phyloP scores from a whole-genome alignment of 1,140 invertebrate species.

The Chironomus tepperi region DNA sequence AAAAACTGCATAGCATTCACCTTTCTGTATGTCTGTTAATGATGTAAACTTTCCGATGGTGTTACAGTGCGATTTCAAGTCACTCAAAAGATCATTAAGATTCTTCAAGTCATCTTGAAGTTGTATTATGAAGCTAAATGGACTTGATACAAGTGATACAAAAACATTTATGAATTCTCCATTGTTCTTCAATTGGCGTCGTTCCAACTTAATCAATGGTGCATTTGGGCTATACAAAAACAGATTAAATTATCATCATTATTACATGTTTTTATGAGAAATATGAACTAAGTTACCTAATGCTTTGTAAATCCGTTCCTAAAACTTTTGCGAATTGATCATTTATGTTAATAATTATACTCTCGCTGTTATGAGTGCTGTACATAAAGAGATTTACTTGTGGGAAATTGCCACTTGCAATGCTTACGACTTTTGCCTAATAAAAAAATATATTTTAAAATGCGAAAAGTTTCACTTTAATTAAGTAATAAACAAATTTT shows the following conservation, averaged over 20 bases:
- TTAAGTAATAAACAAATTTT: not conserved
- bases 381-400: not conserved
- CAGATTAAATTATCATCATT: not conserved
- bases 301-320: not conserved
- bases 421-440: not conserved
- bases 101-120: not conserved
- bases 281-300: not conserved
- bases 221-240: not conserved
- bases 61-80: not conserved
- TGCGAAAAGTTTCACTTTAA: not conserved
- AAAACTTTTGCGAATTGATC: not conserved
- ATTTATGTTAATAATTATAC: not conserved
- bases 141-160: not conserved
- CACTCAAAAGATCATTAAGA: not conserved
- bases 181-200: conserved; percentile 1
- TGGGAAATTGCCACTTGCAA: not conserved
- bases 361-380: not conserved
- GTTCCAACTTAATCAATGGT: conserved; percentile 11
- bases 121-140: not conserved
- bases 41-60: not conserved
- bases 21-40: not conserved
- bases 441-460: not conserved
- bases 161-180: not conserved
- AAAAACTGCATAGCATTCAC: not conserved
- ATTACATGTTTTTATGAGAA: not conserved